phyloP scores from a whole-genome alignment of 1,140 invertebrate genomes.

The Meloidogyne floridensis region DNA sequence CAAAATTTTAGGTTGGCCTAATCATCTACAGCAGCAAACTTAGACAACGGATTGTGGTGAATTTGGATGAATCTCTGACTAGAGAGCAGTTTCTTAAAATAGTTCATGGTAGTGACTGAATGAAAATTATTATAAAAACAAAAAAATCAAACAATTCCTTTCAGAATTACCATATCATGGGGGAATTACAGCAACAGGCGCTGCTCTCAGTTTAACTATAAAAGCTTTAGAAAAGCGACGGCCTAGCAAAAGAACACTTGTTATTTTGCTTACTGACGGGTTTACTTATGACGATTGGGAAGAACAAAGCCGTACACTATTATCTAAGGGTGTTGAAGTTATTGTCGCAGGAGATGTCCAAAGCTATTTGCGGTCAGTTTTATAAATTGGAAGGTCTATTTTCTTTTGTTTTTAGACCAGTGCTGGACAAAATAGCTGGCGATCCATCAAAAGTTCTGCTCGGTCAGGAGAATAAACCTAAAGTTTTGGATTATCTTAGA shows the following conservation, averaged over 20 bases:
- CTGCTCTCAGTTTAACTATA: constrained; percentile 22
- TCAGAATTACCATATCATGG: constrained; percentile 33
- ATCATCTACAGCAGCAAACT: constrained; percentile 37
- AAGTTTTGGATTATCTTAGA: constrained; percentile 20
- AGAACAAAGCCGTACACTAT: neutral
- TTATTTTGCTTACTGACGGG: constrained; percentile 34
- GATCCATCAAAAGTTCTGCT: constrained; percentile 18
- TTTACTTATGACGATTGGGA: constrained; percentile 29
- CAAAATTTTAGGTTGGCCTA: constrained; percentile 14
- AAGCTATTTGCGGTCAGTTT: constrained; percentile 1
- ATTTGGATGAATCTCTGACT: constrained; percentile 9
- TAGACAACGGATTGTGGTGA: constrained; percentile 26
- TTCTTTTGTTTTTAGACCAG: constrained; percentile 23
- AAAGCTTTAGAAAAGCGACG: constrained; percentile 34
- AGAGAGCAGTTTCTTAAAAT: constrained; percentile 23
- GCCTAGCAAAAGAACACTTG: constrained; percentile 27
- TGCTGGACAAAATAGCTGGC: constrained; percentile 33
- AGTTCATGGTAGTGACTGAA: neutral
- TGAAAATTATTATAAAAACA: neutral
- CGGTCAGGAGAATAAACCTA: constrained; percentile 24
- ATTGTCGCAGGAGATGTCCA: constrained; percentile 17
- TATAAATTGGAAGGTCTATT: too few species aligned
- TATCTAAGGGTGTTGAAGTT: constrained; percentile 9
- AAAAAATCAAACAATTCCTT: neutral
- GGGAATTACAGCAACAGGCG: constrained; percentile 34